Base-by-base conservation (phyloP, 1,140 invertebrate species). In the Bombus pyrosoma region DNA sequence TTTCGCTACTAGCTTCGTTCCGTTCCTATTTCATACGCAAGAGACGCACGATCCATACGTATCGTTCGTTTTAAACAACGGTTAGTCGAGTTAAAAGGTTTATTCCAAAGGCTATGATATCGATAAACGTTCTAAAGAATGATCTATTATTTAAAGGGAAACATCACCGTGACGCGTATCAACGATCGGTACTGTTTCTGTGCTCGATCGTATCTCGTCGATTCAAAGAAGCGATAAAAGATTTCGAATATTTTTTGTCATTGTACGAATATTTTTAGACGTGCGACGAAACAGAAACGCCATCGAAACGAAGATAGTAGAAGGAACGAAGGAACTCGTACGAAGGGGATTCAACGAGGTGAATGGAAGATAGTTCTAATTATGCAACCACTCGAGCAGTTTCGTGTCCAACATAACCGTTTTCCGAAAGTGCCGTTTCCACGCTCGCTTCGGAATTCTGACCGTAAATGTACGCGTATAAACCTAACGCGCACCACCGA, bases 371-470 rank as follows among this genome's bases (percentile, higher is more conserved):
- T 81, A 66, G 57, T 43, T 83, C 69, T 77, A 89, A 89, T 89
- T 89, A 86, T 81, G 85, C 85, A 62, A 89, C 80, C 88, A n/a
- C 87, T 89, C 81, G 76, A 81, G 78, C 64, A 76, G 71, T 89
- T 89, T 76, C 59, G 66, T 82, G 64, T 69, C 81, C 62, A 18
- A 77, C 71, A 83, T 80, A 89, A 89, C 84, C 81, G 66, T 83
- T 89, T 81, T 86, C 84, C 77, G 84, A 83, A 89, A 89, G 68
- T 88, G 41, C 71, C 75, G 71, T 39, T 76, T 28, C 69, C 75
- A 32, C 75, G 59, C 86, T 76, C 59, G 43, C 69, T 1, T n/a
- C 71, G 32, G 68, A 89, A 83, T 89, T 83, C 76, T 47, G 59
- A 79, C 75, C 62, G 64, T 71, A 81, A 34, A 64, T 62, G 57